Conservation (phyloP, 2,888 invertebrate genomes). For the Andrena haemorrhoa region DNA sequence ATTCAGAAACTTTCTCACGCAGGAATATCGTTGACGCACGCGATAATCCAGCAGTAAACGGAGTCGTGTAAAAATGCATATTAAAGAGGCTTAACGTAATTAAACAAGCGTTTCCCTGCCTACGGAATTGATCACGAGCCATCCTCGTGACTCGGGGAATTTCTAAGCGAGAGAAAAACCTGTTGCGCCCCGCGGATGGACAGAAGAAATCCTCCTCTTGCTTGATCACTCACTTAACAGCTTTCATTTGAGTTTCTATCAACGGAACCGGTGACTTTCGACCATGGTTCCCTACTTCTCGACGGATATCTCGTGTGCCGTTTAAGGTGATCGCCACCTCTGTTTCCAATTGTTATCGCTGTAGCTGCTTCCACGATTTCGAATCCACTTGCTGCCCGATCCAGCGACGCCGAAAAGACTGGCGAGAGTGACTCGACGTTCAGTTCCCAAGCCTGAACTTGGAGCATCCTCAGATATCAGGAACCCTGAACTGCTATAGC, state of each 20-base stretch:
- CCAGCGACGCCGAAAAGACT: neutral
- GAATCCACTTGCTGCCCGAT: neutral
- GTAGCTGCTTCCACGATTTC: neutral
- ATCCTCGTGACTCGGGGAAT: conserved; percentile 32
- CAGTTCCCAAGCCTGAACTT: too few species aligned
- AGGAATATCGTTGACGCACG: neutral
- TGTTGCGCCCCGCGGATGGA: conserved; percentile 43
- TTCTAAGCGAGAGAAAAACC: conserved; percentile 55
- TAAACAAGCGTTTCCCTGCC: conserved; percentile 10
- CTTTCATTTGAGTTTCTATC: conserved; percentile 74
- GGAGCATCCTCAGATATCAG: too few species aligned
- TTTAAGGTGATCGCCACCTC: neutral
- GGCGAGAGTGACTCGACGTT: too few species aligned
- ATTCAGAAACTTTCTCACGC: neutral
- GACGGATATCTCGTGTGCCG: neutral
- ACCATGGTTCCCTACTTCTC: conserved; percentile 46
- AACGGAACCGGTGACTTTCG: conserved; percentile 58
- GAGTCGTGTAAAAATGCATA: neutral
- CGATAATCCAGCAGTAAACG: conserved; percentile 3
- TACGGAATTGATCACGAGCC: conserved; percentile 31
- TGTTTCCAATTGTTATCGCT: neutral
- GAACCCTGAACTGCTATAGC: too few species aligned
- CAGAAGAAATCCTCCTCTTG: conserved; percentile 58
- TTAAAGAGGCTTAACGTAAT: neutral
- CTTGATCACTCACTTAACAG: conserved; percentile 68